A percentile compares a stretch with the other conserved stretches of the same genome.
Conservation (phyloP, 2,797 vertebrate species). For the Triplophysa bombifrons region DNA sequence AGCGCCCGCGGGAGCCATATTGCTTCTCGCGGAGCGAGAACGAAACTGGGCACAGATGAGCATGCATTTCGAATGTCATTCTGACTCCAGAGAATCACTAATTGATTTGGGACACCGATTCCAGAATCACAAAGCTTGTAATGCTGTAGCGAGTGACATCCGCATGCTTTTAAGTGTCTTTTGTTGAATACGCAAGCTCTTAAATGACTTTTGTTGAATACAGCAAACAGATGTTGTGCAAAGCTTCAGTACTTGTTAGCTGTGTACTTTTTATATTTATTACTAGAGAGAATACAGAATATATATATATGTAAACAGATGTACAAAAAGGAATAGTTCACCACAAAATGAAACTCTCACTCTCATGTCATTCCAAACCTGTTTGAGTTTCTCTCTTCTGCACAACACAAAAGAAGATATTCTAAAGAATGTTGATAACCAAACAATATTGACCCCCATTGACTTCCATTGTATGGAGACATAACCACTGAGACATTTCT, state of each 20-base stretch:
- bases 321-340: too few relatives aligned
- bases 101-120: constrained; percentile 31
- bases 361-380: too few relatives aligned
- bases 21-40: constrained; percentile 25
- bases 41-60: constrained; percentile 29
- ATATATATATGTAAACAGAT: neutral
- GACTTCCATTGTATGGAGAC: too few relatives aligned
- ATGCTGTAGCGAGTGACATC: neutral
- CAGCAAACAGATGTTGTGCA: neutral
- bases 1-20: constrained; percentile 35
- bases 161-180: constrained; percentile 20
- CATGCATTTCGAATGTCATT: constrained; percentile 22
- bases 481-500: too few relatives aligned
- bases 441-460: too few relatives aligned
- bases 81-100: constrained; percentile 41
- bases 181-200: constrained; percentile 31
- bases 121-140: constrained; percentile 16
- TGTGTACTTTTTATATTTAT: neutral
- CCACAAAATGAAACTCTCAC: too few relatives aligned
- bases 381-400: too few relatives aligned
- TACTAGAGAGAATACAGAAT: neutral
- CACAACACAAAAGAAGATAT: too few relatives aligned
- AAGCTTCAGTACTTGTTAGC: neutral
- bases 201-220: constrained; percentile 29
- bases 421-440: too few relatives aligned